Evolutionary conservation across 1,140 invertebrate species (phyloP).

Genomic region (Drosophila repleta): DNA sequence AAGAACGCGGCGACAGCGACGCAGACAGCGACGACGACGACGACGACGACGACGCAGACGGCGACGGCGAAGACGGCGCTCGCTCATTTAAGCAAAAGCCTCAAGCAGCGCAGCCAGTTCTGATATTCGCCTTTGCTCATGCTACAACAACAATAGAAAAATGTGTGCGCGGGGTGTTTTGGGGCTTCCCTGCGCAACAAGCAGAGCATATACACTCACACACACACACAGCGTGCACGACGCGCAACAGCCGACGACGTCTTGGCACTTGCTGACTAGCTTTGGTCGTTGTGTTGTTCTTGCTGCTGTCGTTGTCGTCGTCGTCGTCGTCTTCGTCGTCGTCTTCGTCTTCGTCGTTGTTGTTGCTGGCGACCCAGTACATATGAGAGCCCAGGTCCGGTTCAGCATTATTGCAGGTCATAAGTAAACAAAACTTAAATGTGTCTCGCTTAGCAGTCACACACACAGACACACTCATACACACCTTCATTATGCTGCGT

Average conservation of each 20-base stretch:
- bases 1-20: constrained; percentile 48
- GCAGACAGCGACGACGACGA: background rate
- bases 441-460: background rate
- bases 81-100: constrained; percentile 53
- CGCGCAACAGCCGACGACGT: constrained; percentile 63
- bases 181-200: constrained; percentile 67
- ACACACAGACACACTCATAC: background rate
- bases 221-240: constrained; percentile 32
- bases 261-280: constrained; percentile 78
- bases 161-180: constrained; percentile 59
- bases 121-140: constrained; percentile 54
- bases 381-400: constrained; percentile 41
- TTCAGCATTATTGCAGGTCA: constrained; percentile 35
- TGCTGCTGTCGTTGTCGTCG: constrained; percentile 36
- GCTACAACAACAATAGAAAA: constrained; percentile 32
- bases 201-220: constrained; percentile 40
- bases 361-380: constrained; percentile 19
- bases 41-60: background rate
- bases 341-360: constrained; percentile 43
- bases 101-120: constrained; percentile 44
- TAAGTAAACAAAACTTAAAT: background rate
- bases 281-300: constrained; percentile 51
- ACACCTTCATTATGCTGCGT: background rate
- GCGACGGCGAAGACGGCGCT: constrained; percentile 31
- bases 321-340: constrained; percentile 37